Evolutionary conservation across 2,797 vertebrate genomes (phyloP), one percentile per base, ranked within the genome.

Genomic region (Lepus oiostolus): DNA sequence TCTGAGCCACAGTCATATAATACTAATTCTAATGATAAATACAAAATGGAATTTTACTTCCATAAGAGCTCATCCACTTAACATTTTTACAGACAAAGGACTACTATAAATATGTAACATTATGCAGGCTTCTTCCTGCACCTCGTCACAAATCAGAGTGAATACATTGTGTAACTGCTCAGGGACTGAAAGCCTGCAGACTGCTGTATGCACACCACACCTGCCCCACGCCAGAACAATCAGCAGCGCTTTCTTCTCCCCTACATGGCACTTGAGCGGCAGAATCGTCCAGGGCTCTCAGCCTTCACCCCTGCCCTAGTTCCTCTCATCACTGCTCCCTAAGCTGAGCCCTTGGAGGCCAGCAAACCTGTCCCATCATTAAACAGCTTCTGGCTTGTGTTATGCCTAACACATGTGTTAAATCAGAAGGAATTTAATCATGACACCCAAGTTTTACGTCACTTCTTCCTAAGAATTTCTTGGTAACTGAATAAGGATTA

Each of bases 31-130:
- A 96, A 92, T 87, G 60, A 94, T 92, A 94, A 95, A 94, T 93
- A 97, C 63, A 91, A 94, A 96, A 91, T 92, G 92, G 62, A 90
- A 97, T 7, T 92, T 92, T 95, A 94, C 93, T 84, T 95, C 95
- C 67, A 82, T 94, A 95, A 96, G 84, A 94, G 85, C 88, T 95
- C 94, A 92, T 93, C 93, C 90, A 96, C 83, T 95, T 94, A 95
- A 96, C 90, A 82, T 92, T 96, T 96, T 95, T 93, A 91, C 75
- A 92, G 90, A 96, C 95, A 94, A 95, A 94, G 74, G 95, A 84
- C 91, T 85, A 63, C 87, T 96, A 94, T 96, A 93, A 92, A 94
- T 93, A 90, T 85, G 63, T 84, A 96, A 95, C 52, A 76, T 88
- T 87, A 60, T 89, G 26, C 85, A 96, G 85, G 67, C 72, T 81